Percentiles rank a stretch among this genome's conserved stretches.
phyloP scores from a whole-genome alignment of 2,797 vertebrate species.

The Mastacembelus armatus region DNA sequence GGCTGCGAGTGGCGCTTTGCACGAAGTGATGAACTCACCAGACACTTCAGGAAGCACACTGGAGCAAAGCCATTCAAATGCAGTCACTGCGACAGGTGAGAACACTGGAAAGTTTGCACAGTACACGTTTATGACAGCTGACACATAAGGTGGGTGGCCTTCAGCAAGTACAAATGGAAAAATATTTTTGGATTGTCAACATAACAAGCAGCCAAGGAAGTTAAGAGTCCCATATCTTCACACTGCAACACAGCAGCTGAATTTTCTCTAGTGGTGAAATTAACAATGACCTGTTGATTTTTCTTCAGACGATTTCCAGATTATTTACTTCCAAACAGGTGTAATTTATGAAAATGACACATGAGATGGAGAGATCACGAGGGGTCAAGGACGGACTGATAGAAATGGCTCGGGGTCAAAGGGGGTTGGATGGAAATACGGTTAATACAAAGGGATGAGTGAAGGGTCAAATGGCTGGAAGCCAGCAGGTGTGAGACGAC shows the following conservation, averaged over 20 bases:
- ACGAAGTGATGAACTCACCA: slow-evolving; percentile 96
- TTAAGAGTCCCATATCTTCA: neutral
- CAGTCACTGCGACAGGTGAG: slow-evolving; percentile 97
- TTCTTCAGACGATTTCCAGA: neutral
- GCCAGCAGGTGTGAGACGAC: too few species aligned
- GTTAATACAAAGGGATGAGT: neutral
- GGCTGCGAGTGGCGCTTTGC: slow-evolving; percentile 98
- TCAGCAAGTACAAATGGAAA: neutral
- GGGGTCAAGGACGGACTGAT: slow-evolving; percentile 24
- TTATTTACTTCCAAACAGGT: neutral
- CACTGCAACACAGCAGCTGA: neutral
- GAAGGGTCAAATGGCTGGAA: neutral
- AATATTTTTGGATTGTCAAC: neutral
- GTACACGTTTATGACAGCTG: neutral
- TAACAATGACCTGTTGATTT: neutral
- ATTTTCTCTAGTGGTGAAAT: neutral
- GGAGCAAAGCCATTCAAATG: slow-evolving; percentile 99
- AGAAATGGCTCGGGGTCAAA: slow-evolving; percentile 18
- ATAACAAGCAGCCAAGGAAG: neutral
- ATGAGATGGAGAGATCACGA: neutral
- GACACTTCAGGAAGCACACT: slow-evolving; percentile 99
- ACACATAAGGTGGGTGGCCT: too few species aligned
- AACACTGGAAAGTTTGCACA: fast-evolving
- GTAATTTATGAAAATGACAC: neutral
- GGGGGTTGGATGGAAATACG: slow-evolving; percentile 12